Evolutionary conservation across 2,113 vertebrate genomes (phyloP), one percentile per base, ranked within the genome.

Genomic region (Plotosus lineatus): DNA sequence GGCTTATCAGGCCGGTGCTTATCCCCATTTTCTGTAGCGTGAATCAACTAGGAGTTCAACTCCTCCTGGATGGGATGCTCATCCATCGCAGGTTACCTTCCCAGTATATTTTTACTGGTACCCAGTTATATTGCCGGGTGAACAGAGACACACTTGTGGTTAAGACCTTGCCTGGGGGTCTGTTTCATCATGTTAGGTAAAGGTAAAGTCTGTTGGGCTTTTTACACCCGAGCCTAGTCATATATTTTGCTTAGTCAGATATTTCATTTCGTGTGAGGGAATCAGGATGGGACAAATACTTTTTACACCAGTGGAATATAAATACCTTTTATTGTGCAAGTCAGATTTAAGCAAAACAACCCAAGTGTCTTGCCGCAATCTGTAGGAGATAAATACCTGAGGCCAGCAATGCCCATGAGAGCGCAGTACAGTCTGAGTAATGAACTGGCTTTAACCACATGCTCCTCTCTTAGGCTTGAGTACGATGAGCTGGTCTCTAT

Each of bases 371-470:
- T 19, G 28, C 28, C 58, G 15, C 26, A 12, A 51, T 14, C 5
- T 42, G 74, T 55, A 26, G 21, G n/a, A 42, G 9, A 4, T 19
- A 2, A 50, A 11, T 92, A 99, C 98, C 98, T 96, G 90, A 99
- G 96, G 14, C 97, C 97, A 46, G 98, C 97, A 4, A 99, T 99
- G 68, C 98, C 98, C 97, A 99, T 98, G 81, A 99, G 92, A 10
- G 97, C 96, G 11, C 97, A 99, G 89, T 98, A 99, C 23, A 99
- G 95, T 0, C 98, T 90, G 31, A 99, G 90, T 89, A 99, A 86
- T 0, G 97, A 96, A 4, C 97, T 98, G 89, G 97, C 98, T 92
- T 99, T 98, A 87, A 99, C 97, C 3, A 99, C 98, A 1, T 98
- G 95, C 86, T 98, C 97, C 84, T 99, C 98, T 86, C 95, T 94